Evolutionary conservation across 2,888 invertebrate species (phyloP), one percentile per base, ranked within the genome.

Genomic region (Cerastoderma edule): DNA sequence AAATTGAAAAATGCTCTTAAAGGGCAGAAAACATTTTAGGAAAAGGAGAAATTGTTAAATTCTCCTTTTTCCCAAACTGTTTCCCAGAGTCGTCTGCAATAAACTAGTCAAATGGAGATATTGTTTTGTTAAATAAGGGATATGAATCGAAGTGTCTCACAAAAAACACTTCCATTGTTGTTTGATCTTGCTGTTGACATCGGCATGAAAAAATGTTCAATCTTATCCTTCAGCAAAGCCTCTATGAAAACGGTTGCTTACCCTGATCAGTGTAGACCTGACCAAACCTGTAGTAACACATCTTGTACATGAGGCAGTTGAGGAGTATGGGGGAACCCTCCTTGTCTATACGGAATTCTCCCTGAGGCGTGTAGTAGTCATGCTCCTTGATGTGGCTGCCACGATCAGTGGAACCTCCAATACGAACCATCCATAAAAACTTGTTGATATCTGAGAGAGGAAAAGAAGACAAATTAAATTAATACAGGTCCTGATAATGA

Each of bases 251-350:
- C 6, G 33, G 6, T 50, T 2, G 84, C 93, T 92, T 85, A 96
- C 97, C 96, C 89, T 96, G 97, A 94, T 99, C 98, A 0, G 98
- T 98, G 92, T 98, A 98, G 78, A 98, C 97, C 89, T 97, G 96
- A 10, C 98, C 99, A 93, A 99, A 99, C 91, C 97, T 95, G 94
- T 99, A 99, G 93, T 99, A 99, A 94, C 98, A 98, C 97, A 99
- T 97, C 94, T 99, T 99, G 94, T 99, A 99, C 99, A 99, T 99
- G 80, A 99, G 95, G 91, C 98, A 99, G 94, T 99, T 99, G 87
- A 99, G 95, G 86, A 99, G 94, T 24, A 96, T 96, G 39, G 95
- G 95, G 0, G 98, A 97, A 50, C 98, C 99, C 91, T 98, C 98
- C 85, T 96, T 96, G 94, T 99, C 99, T 1, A 99, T 96, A 54